A percentile compares a stretch with the other conserved stretches of the same genome.
phyloP scores from a whole-genome alignment of 23 tunicate genomes.

The Styela plicata region DNA sequence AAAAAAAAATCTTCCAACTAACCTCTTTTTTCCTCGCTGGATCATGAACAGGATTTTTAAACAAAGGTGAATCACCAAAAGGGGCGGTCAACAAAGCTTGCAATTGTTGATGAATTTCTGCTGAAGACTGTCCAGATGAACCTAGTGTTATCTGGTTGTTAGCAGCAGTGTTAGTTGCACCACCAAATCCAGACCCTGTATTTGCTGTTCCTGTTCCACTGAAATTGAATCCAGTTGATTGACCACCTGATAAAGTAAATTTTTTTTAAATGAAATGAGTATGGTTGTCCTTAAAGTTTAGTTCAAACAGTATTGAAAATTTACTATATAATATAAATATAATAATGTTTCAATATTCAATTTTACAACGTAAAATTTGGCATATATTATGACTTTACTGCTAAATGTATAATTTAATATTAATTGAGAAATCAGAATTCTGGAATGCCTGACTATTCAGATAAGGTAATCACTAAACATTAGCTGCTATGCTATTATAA shows the following conservation, averaged over 20 bases:
- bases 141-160: conserved; percentile 22
- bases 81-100: conserved; percentile 72
- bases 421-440: no score
- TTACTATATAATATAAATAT: not conserved
- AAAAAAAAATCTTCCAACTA: no score
- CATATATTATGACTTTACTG: no score
- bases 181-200: conserved; percentile 18
- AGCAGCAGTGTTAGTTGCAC: conserved; percentile 3
- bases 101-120: conserved; percentile 29
- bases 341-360: not conserved
- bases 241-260: conserved; percentile 19
- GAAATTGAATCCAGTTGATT: conserved; percentile 34
- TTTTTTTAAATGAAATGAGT: not conserved
- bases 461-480: no score
- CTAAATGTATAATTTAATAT: not conserved
- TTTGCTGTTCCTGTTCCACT: conserved; percentile 24
- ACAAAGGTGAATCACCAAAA: conserved; percentile 94
- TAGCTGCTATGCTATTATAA: no score
- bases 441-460: no score
- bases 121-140: conserved; percentile 30
- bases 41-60: conserved; percentile 56
- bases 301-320: no score
- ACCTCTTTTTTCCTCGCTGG: conserved; percentile 76
- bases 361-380: no score
- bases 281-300: no score